Percentiles rank a stretch among this genome's conserved stretches.
These are phyloP conservation scores for Tetramorium alpestre DNA, from an alignment of 1,140 invertebrate genomes.

Conservation along the genomic window DNA sequence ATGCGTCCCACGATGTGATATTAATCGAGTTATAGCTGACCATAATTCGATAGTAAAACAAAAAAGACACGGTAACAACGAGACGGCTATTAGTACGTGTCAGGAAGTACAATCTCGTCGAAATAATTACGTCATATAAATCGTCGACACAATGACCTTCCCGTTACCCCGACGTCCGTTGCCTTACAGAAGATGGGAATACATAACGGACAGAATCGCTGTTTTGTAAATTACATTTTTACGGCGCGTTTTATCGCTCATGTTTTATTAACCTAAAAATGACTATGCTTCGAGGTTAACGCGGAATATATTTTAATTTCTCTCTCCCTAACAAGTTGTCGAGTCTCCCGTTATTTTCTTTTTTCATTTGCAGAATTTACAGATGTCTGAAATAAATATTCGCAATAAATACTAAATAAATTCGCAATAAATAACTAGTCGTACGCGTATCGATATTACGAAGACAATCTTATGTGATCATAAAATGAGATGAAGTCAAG, in stretches of 20 bases:
- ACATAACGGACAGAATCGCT: background rate
- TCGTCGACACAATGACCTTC: constrained; percentile 38
- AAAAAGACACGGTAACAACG: constrained; percentile 33
- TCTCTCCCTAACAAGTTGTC: background rate
- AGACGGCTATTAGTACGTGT: constrained; percentile 13
- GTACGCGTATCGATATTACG: background rate
- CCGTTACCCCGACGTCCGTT: background rate
- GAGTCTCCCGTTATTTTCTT: background rate
- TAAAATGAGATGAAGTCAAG: constrained; percentile 23
- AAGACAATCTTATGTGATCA: background rate
- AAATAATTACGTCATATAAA: constrained; percentile 40
- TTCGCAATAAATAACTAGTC: background rate
- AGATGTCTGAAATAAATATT: background rate
- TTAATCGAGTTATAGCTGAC: constrained; percentile 19
- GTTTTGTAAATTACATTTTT: constrained; percentile 50
- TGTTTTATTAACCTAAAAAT: constrained; percentile 3
- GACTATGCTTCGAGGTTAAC: background rate
- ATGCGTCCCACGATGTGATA: constrained; percentile 1
- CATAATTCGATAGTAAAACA: constrained; percentile 43
- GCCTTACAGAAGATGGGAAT: constrained; percentile 27
- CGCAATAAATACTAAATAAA: too few species aligned
- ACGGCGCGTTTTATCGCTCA: background rate
- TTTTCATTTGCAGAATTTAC: background rate
- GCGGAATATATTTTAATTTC: background rate
- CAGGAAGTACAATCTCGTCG: constrained; percentile 6